phyloP scores from a whole-genome alignment of 1,140 invertebrate species.

The Agrypnia vestita region DNA sequence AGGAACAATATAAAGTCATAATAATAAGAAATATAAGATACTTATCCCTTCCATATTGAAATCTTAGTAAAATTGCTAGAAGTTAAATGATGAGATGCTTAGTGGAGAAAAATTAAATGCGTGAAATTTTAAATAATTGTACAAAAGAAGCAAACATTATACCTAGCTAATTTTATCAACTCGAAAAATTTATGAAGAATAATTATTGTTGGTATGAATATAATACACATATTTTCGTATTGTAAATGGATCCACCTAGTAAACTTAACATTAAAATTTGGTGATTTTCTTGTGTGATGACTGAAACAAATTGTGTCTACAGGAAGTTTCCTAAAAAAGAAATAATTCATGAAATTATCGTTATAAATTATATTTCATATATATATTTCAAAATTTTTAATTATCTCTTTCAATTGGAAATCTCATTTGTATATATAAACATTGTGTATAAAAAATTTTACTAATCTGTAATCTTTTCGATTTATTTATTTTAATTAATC shows the following conservation, averaged over 20 bases:
- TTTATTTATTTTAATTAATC: no score
- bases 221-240: slow-evolving; percentile 54
- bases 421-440: no score
- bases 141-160: slow-evolving; percentile 5
- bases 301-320: slow-evolving; percentile 52
- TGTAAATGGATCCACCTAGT: slow-evolving; percentile 46
- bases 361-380: no score
- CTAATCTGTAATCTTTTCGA: no score
- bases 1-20: no score
- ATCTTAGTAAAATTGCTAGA: no score
- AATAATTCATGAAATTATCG: slow-evolving; percentile 25
- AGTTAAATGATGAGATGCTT: not conserved
- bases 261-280: slow-evolving; percentile 58
- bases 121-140: not conserved
- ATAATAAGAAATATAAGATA: no score
- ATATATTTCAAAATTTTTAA: no score
- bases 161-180: slow-evolving; percentile 50
- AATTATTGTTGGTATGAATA: slow-evolving; percentile 48
- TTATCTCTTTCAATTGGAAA: no score
- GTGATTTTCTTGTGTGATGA: slow-evolving; percentile 57
- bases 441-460: no score
- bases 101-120: not conserved
- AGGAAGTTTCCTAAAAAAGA: slow-evolving; percentile 60
- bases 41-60: no score
- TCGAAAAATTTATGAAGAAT: slow-evolving; percentile 53